phyloP scores from a whole-genome alignment of 2,113 vertebrate species.

The Megalops atlanticus region DNA sequence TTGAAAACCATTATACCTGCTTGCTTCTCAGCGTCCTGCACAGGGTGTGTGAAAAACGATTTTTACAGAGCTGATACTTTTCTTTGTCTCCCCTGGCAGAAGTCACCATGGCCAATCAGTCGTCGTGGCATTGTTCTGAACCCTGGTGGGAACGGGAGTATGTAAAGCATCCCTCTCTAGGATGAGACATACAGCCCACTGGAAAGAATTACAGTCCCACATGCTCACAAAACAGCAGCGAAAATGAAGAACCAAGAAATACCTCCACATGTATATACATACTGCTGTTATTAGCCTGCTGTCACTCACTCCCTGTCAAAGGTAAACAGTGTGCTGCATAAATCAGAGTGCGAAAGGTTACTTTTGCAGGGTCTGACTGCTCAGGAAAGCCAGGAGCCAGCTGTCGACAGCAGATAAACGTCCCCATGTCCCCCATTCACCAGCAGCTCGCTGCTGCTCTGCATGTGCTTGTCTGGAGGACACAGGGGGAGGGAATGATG shows the following conservation, averaged over 20 bases:
- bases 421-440: not conserved
- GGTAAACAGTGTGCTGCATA: slow-evolving; percentile 9
- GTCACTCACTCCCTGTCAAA: slow-evolving; percentile 3
- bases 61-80: not conserved
- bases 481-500: not conserved
- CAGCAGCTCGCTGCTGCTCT: not conserved
- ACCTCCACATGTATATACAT: not conserved
- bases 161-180: not conserved
- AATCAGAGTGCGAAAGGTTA: slow-evolving; percentile 17
- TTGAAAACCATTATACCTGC: not conserved
- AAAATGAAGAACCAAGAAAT: slow-evolving; percentile 2
- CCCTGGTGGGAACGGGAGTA: slow-evolving; percentile 10
- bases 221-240: slow-evolving; percentile 18
- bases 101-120: not conserved
- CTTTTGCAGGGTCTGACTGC: slow-evolving; percentile 2
- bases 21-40: not conserved
- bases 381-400: slow-evolving; percentile 31
- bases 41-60: not conserved
- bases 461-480: slow-evolving; percentile 4
- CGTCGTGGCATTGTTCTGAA: slow-evolving; percentile 5
- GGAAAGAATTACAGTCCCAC: slow-evolving; percentile 1
- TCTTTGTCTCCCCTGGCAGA: not conserved
- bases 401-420: slow-evolving; percentile 28
- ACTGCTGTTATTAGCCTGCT: slow-evolving; percentile 2
- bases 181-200: not conserved